Evolutionary conservation across 2,797 vertebrate species (phyloP), one percentile per base, ranked within the genome.

Genomic region (Eupleurogrammus muticus): DNA sequence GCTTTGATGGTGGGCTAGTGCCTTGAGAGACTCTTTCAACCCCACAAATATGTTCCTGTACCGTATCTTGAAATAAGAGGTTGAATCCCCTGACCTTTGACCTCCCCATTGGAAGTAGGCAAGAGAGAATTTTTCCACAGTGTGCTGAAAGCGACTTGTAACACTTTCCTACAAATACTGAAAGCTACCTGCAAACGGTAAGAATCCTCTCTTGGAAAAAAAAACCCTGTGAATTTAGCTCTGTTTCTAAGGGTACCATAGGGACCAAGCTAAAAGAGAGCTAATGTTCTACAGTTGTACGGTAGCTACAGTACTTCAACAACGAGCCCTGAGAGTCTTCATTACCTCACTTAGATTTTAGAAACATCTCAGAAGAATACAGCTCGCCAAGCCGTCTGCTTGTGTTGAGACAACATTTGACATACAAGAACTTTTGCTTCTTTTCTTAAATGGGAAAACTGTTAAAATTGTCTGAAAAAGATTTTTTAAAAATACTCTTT

Each of bases 1-100:
- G 21, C 13, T 47, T 28, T 28, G 2, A 7, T 23, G 19, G 17
- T 35, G 20, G n/a, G 34, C 1, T 6, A 9, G 11, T 56, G n/a
- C 11, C 55, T 7, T 0, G n/a, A 59, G 20, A 42, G 5, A n/a
- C 47, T 66, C 40, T n/a, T 59, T 49, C 16, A 42, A 19, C 12
- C 14, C 17, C 23, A 44, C 24, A 9, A 11, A 32, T 4, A 32
- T 19, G 7, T 9, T 12, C 34, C 19, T 8, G 40, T 16, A 19
- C 50, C 8, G 48, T 52, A 9, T 24, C 19, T 12, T 7, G 11
- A 36, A 34, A 10, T 20, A 28, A 66, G 35, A 55, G 9, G 16
- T 1, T 35, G 11, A 58, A 40, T 38, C 21, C 28, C 6, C 28
- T 61, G 44, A 66, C 35, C 61, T 66, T 44, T 76, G 67, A 53